Percentiles rank a stretch among this genome's conserved stretches.
Conservation (phyloP, 2,113 vertebrate species). For the Dromiciops gliroides region DNA sequence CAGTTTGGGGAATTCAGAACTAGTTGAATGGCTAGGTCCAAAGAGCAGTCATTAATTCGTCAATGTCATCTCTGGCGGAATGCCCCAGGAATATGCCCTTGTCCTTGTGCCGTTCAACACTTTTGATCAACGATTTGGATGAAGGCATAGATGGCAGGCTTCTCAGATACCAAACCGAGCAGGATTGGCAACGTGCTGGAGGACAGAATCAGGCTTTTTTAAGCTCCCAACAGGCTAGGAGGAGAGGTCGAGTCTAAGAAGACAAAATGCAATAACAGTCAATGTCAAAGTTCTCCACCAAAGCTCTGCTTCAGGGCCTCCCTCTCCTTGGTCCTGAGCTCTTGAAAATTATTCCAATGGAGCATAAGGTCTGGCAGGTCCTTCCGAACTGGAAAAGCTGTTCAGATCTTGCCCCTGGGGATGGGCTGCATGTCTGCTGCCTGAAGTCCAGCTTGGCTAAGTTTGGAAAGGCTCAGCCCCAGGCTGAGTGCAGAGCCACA, state of each 20-base stretch:
- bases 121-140: not conserved
- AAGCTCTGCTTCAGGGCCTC: not conserved
- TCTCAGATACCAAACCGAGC: not conserved
- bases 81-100: not conserved
- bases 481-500: not conserved
- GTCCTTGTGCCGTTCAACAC: not conserved
- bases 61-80: not conserved
- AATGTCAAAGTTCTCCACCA: not conserved
- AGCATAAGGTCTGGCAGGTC: not conserved
- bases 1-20: not conserved
- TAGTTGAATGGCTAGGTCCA: not conserved
- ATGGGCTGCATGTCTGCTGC: not conserved
- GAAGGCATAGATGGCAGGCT: not conserved
- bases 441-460: not conserved
- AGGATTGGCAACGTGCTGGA: not conserved
- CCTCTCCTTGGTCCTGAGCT: not conserved
- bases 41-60: not conserved
- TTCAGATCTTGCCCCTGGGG: not conserved
- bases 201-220: not conserved
- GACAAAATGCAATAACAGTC: not conserved
- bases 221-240: not conserved
- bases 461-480: not conserved
- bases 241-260: not conserved
- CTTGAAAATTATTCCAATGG: not conserved
- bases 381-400: not conserved